Evolutionary conservation across 2,113 vertebrate genomes (phyloP), one percentile per base, ranked within the genome.

Genomic region (Calidris pygmaea): DNA sequence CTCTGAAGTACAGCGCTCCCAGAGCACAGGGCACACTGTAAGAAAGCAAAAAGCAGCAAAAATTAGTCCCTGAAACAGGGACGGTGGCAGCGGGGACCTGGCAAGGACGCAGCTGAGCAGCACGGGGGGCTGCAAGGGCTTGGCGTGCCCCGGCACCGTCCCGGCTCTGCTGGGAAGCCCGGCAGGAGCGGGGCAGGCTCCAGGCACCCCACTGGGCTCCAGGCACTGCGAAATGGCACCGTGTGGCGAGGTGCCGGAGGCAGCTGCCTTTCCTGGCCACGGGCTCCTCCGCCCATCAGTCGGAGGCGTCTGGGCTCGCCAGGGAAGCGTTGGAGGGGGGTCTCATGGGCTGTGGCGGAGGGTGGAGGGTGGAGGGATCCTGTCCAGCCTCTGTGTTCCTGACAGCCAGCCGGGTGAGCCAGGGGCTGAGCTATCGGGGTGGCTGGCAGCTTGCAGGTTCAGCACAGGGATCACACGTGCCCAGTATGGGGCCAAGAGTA

Each of bases 121-220:
- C 89, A 62, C 24, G 0, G 0, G 23, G 20, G 20, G 47, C 53
- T 70, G n/a, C 39, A 29, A 32, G 52, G 39, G 12, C 35, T 74
- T 56, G 66, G 43, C 1, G 0, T 7, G 50, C 10, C 7, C 0
- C 0, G 0, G 30, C 62, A 29, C 29, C 0, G 0, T 41, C 48
- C 56, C 10, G 35, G 89, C 81, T 68, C 30, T 35, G 4, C 37
- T 32, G 62, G 63, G 74, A 87, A n/a, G 8, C 13, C 35, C 3
- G 0, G 27, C 37, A 52, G 81, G 71, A 74, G 21, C 1, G 0
- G 34, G 29, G 13, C 21, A 53, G 82, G 37, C 8, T 75, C 27
- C 71, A 89, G 73, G 47, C 70, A 6, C 2, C 18, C 27, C 6
- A 8, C 74, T 14, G 10, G 27, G 66, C 22, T 9, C 1, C 12